Base-by-base conservation (phyloP, 1,140 invertebrate genomes). In the Mylabris phalerata region DNA sequence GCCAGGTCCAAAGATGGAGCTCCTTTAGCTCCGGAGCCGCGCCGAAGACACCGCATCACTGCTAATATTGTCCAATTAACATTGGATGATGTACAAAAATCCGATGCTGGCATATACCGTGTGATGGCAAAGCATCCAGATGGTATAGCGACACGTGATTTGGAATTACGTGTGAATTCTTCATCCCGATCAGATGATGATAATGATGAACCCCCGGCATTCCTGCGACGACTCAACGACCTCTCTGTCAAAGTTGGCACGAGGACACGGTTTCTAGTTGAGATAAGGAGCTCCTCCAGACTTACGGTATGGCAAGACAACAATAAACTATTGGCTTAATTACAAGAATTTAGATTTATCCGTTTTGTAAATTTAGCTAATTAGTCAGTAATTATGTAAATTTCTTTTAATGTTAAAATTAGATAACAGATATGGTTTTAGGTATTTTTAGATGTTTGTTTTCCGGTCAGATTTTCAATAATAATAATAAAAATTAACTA, bases 201-300 rank as follows among this genome's bases (percentile, higher is more conserved):
- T 45, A 82, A 82, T 52, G 84, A 85, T 61, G 84, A 87, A 73
- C 86, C 85, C n/a, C 89, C 89, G 1, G 73, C 81, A 39, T 92
- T 93, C 71, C 72, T 90, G 5, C 79, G 89, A 52, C 78, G 87
- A 57, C 78, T 93, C 4, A 85, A 83, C 59, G 89, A 92, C 73
- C 79, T 91, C 4, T 84, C 87, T 1, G 89, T 91, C 26, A 92
- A 92, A 78, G 89, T 93, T 67, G 90, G 90, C 55, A 88, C 90
- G 3, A 78, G 89, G 62, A 88, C 88, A 0, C 80, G 90, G 59
- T 86, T 93, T 62, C 78, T 92, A 7, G 88, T 91, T 26, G 90
- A 93, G 75, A 88, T 92, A 51, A 76, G 83, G 64, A 89, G 88
- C 73, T 79, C 84, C 48, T 83, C 85, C n/a, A 84, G 86, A 68